Base-by-base conservation (phyloP, 2,888 invertebrate genomes). In the Drosophila seclusa region DNA sequence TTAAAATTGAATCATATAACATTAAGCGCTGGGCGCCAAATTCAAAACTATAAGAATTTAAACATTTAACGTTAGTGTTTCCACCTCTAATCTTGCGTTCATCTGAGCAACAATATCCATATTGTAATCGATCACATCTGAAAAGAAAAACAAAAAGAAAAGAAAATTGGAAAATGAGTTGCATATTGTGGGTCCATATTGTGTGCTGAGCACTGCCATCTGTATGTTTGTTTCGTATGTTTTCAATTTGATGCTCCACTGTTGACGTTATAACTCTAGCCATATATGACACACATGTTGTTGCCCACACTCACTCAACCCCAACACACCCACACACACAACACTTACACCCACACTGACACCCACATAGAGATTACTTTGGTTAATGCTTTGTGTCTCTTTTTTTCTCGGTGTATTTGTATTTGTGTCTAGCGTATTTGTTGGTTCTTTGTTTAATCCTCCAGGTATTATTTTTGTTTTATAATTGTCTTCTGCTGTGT, bases 51-150 rank as follows among this genome's bases (percentile, higher is more conserved):
- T 3, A 24, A 21, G 8, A 8, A 40, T n/a, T 10, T 10, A 18
- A 13, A 31, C 29, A 13, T n/a, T n/a, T n/a, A 18, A 11, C 4
- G 13, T 29, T 13, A 4, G n/a, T 50, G 36, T 57, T 38, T 61
- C n/a, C 50, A 71, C 38, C 55, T 61, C 53, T 61, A 18, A 59
- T 62, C 61, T 50, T 21, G 24, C 72, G 80, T 82, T 82, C 75
- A 82, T 76, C 60, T 76, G 76, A 85, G 86, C 83, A 83, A 78
- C 83, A 85, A 78, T 76, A 69, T 70, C 34, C 60, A 49, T 31
- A 65, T 52, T 45, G 24, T 45, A 8, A 16, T 5, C 21, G 31
- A 42, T 31, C n/a, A 48, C 11, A 52, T 31, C n/a, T 10, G 4
- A 29, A 13, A 29, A 45, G 10, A 10, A 55, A 8, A 34, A 31